Evolutionary conservation across 2,113 vertebrate genomes (phyloP).

Genomic region (Protobothrops mucrosquamatus): DNA sequence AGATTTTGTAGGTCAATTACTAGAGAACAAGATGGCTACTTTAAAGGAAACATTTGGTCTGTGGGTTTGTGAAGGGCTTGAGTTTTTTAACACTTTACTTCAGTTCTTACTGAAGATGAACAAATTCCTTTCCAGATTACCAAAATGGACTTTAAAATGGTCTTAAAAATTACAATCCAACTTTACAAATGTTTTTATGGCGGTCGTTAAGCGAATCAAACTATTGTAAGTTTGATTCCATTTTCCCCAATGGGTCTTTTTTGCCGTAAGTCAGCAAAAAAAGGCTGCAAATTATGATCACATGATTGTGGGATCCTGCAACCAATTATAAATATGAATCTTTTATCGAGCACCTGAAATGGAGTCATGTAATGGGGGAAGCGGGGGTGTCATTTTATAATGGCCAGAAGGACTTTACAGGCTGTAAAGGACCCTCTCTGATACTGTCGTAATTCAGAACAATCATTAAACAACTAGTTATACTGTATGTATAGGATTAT

Average conservation of each 20-base stretch:
- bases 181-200: not conserved
- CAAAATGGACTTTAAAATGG: not conserved
- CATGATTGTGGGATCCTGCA: not conserved
- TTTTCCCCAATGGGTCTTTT: not conserved
- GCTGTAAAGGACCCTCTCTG: not conserved
- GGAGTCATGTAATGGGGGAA: not conserved
- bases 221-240: not conserved
- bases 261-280: not conserved
- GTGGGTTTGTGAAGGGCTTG: not conserved
- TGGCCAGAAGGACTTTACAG: not conserved
- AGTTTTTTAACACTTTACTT: not conserved
- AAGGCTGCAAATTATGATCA: not conserved
- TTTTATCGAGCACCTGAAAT: not conserved
- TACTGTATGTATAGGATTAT: not conserved
- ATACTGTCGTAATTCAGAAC: not conserved
- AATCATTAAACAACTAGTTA: not conserved
- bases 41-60: not conserved
- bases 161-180: not conserved
- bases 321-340: not conserved
- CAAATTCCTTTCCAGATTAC: not conserved
- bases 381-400: not conserved
- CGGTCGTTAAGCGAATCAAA: not conserved
- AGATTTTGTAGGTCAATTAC: not conserved
- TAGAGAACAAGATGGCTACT: not conserved
- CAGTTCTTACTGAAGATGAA: not conserved